phyloP scores from a whole-genome alignment of 2,888 invertebrate genomes.

The Epinotia ramella region DNA sequence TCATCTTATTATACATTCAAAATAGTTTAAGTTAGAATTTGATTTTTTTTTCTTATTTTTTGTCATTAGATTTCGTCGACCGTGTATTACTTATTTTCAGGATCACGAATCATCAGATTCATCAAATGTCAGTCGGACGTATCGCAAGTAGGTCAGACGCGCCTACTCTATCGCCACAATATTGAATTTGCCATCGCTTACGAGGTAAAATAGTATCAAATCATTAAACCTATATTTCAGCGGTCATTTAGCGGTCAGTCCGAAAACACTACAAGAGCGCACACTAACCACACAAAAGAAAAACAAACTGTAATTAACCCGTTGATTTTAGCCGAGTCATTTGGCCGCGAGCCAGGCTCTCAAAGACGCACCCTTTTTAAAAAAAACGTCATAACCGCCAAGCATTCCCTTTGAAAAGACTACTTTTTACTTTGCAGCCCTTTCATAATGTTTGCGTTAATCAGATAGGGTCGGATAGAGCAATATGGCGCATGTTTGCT shows the following conservation, averaged over 20 bases:
- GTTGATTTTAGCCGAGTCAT: slow-evolving; percentile 43
- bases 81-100: too few species aligned
- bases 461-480: slow-evolving; percentile 68
- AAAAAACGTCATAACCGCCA: slow-evolving; percentile 18
- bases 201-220: too few species aligned
- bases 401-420: background rate
- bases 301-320: slow-evolving; percentile 47
- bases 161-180: too few species aligned
- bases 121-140: too few species aligned
- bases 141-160: too few species aligned
- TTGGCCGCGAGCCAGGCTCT: slow-evolving; percentile 51
- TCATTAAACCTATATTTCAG: background rate
- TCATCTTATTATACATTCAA: background rate
- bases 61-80: too few species aligned
- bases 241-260: slow-evolving; percentile 1
- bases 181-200: too few species aligned
- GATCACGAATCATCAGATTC: too few species aligned
- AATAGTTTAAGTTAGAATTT: too few species aligned
- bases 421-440: slow-evolving; percentile 44
- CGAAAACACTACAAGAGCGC: slow-evolving; percentile 19
- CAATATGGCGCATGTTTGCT: slow-evolving; percentile 78
- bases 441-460: slow-evolving; percentile 75
- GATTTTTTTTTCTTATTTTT: background rate
- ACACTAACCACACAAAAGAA: slow-evolving; percentile 31
- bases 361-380: slow-evolving; percentile 44